Base-by-base conservation (phyloP, 2,797 vertebrate species). In the Ibycter americanus region DNA sequence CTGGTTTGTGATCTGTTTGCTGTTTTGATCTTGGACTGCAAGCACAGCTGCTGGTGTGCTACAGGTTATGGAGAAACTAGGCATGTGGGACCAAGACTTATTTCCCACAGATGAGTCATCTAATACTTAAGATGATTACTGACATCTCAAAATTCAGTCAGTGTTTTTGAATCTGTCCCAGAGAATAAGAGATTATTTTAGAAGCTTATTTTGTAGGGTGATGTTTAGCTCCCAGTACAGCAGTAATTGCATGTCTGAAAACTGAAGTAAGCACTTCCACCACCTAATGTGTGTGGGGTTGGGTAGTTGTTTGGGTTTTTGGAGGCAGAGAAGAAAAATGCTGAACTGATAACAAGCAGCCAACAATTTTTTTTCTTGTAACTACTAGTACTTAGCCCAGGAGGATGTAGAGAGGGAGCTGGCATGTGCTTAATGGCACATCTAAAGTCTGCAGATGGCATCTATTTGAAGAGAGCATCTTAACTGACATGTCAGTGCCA, bases 371-470 rank as follows among this genome's bases (percentile, higher is more conserved):
- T 59, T 65, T n/a, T 54, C 67, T 81, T 67, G 31, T 82, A 73
- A 31, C 66, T 44, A 21, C 52, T 74, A 40, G 59, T 70, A 27
- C 34, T 79, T 84, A 91, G 74, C 36, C 31, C 74, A 83, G 80
- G 55, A 36, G 65, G 56, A 44, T 78, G 40, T 26, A 70, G 54
- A 61, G 87, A 77, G 77, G 68, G 83, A 89, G 79, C 63, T 86
- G 87, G n/a, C 32, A 15, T 77, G 73, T 87, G 42, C 74, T 84
- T 89, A 71, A 40, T 79, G 92, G 80, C 77, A 90, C 71, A 84
- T 84, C 83, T 89, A 2, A 90, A 86, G 74, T 62, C 89, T 92
- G 91, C 96, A 96, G 94, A 92, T 95, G 94, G 95, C 89, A 89
- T 82, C 73, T 93, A 1, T 95, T 93, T 51, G 86, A 87, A 89